A percentile compares a stretch with the other conserved stretches of the same genome.
These are phyloP conservation scores for Lasioglossum albipes DNA, from an alignment of 1,140 invertebrate genomes.

Conservation along the genomic window DNA sequence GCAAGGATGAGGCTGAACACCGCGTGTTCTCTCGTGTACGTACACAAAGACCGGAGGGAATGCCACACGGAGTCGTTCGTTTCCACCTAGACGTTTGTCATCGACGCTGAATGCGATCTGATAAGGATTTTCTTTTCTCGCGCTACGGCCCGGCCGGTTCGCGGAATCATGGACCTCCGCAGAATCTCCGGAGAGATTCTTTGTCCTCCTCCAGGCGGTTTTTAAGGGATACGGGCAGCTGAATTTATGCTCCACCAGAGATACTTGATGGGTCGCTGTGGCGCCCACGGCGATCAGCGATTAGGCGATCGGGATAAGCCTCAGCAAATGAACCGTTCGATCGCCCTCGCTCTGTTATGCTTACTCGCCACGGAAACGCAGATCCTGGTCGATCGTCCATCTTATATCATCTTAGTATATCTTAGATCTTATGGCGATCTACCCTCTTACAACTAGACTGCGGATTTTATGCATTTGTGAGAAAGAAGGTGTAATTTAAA, in stretches of 20 bases:
- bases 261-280: conserved; percentile 6
- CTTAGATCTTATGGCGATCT: too few species aligned
- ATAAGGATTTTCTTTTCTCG: conserved; percentile 17
- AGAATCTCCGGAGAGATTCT: conserved; percentile 14
- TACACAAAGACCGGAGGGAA: not conserved
- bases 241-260: conserved; percentile 21
- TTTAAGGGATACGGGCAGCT: conserved; percentile 34
- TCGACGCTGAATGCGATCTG: conserved; percentile 44
- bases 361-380: not conserved
- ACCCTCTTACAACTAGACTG: too few species aligned
- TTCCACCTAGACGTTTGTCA: conserved; percentile 31
- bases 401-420: too few species aligned
- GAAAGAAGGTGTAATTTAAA: too few species aligned
- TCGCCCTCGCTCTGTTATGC: too few species aligned
- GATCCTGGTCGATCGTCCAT: too few species aligned
- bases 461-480: too few species aligned
- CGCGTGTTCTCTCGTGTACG: not conserved
- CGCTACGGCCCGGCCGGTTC: not conserved
- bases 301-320: not conserved
- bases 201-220: not conserved
- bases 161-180: not conserved
- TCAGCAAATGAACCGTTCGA: not conserved
- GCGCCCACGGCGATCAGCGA: not conserved
- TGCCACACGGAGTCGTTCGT: not conserved
- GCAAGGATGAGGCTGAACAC: conserved; percentile 70